Percentiles rank a stretch among this genome's conserved stretches.
phyloP scores from a whole-genome alignment of 2,113 vertebrate species.

The Myotis davidii region DNA sequence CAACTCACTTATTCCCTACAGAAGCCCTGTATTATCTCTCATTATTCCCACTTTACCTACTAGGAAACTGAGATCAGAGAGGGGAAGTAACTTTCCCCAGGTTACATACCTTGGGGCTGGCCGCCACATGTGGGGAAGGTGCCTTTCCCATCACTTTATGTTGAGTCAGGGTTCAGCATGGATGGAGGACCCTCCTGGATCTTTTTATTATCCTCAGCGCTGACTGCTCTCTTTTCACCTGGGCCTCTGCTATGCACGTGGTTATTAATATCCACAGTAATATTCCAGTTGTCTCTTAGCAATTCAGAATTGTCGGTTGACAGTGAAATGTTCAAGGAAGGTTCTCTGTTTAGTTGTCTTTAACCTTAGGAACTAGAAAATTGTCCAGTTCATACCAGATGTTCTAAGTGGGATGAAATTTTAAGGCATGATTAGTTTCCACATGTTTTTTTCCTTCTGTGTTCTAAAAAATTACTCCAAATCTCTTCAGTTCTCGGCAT shows the following conservation, averaged over 20 bases:
- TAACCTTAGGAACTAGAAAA: neutral
- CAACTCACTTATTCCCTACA: neutral
- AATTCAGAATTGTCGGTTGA: neutral
- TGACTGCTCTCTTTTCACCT: neutral
- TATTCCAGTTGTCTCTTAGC: neutral
- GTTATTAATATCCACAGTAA: neutral
- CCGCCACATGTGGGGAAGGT: neutral
- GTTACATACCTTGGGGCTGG: neutral
- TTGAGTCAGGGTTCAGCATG: neutral
- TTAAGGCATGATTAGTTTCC: conserved; percentile 13
- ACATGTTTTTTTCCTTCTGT: neutral
- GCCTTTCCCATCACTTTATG: neutral
- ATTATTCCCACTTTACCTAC: neutral
- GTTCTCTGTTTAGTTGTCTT: neutral
- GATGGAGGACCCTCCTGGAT: neutral
- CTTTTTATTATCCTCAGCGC: neutral
- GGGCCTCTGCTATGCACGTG: neutral
- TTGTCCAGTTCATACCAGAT: neutral
- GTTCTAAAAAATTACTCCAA: conserved; percentile 1
- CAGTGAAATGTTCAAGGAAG: neutral
- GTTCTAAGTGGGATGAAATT: neutral
- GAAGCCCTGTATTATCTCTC: neutral
- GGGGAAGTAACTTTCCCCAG: neutral
- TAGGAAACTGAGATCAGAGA: neutral
- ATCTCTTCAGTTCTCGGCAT: conserved; percentile 21